Evolutionary conservation across 2,888 invertebrate species (phyloP), one percentile per base, ranked within the genome.

Genomic region (Chrysodeixis includens): DNA sequence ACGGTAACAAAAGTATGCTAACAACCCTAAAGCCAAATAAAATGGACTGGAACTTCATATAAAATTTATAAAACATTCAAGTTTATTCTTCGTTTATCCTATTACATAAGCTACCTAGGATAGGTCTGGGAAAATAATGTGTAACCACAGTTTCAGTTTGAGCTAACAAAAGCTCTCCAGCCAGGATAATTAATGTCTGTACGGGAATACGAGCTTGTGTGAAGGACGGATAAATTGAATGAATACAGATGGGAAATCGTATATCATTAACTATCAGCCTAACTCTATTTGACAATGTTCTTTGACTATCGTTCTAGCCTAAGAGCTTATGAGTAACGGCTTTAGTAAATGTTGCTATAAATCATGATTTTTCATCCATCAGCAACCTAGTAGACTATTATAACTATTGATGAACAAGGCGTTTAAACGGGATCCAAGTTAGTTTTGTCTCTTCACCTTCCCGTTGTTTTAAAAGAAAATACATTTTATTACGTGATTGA

Each of bases 1-100:
- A 55, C 57, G 61, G 44, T n/a, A 26, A 14, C 52, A 61, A 66
- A 63, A 56, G 52, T 60, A 59, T 59, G 26, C 18, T 76, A 63
- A 71, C 56, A 46, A 51, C 40, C 30, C 6, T 16, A 66, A 60
- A 32, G 35, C 6, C n/a, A 72, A 60, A 32, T 30, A 72, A 58
- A 57, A 51, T 20, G 52, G 5, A 6, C 26, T 26, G 26, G 1
- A 10, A n/a, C 9, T 26, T 5, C 22, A 22, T 14, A 51, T 14
- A 20, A 51, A 20, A 20, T 35, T 12, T 14, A 35, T 35, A 3
- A 1, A 12, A 35, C 35, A 35, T n/a, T 40, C 4, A 40, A 40
- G n/a, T n/a, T 3, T 5, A 40, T 35, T 14, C 14, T 35, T 14
- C n/a, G 4, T 3, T 35, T 5, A 40, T 40, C n/a, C 5, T 40